phyloP scores from a whole-genome alignment of 2,888 invertebrate species.

The Kryphioiulus occultus region DNA sequence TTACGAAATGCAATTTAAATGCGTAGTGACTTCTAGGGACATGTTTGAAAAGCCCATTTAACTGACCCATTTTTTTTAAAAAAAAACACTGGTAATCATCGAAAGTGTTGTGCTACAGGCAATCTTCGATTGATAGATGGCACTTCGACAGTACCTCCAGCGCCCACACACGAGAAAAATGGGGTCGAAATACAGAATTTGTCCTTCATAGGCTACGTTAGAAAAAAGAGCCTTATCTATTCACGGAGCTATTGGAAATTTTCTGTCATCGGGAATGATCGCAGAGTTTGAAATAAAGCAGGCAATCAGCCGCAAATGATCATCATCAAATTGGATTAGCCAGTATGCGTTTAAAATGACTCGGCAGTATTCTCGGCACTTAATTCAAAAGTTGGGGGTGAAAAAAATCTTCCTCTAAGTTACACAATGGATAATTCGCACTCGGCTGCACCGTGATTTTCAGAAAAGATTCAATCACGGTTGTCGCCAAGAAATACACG shows the following conservation, averaged over 20 bases:
- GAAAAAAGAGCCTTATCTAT: not conserved
- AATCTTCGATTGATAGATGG: not conserved
- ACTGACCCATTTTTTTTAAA: no score
- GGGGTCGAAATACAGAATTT: not conserved
- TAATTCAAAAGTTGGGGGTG: not conserved
- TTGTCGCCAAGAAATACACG: not conserved
- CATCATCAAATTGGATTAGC: slow-evolving; percentile 39
- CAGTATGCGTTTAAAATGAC: slow-evolving; percentile 26
- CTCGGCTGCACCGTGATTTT: not conserved
- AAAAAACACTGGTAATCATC: no score
- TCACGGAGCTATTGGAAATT: not conserved
- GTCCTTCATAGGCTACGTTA: not conserved
- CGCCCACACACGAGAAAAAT: not conserved
- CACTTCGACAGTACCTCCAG: not conserved
- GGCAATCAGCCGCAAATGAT: slow-evolving; percentile 40
- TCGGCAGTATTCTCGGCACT: slow-evolving; percentile 32
- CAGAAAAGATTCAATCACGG: not conserved
- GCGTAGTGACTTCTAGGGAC: no score
- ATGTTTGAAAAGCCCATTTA: no score
- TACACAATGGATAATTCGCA: slow-evolving; percentile 7
- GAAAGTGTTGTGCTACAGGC: not conserved
- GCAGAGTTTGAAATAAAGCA: slow-evolving; percentile 8
- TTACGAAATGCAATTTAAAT: no score
- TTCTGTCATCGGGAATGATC: not conserved
- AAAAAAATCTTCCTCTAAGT: slow-evolving; percentile 13